Evolutionary conservation across 2,113 vertebrate species (phyloP), one percentile per base, ranked within the genome.

Genomic region (Nymphicus hollandicus): DNA sequence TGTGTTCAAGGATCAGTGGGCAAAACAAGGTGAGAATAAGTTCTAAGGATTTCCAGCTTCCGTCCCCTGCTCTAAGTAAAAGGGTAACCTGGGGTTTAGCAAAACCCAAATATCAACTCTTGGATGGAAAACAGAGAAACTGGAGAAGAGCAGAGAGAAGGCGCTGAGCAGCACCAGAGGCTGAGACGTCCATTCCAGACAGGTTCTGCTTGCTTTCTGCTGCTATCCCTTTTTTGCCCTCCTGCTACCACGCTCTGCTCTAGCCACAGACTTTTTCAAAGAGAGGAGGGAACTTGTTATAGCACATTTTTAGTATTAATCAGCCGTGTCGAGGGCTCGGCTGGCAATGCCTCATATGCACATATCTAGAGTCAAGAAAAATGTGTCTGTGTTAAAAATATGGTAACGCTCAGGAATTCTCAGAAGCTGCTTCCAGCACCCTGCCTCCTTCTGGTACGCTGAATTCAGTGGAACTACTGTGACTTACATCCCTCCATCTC

Each of bases 291-390:
- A 49, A 60, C 20, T 72, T 58, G 11, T 81, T 86, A 44, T 5
- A 31, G 64, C 72, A 87, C 33, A 71, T 90, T 91, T 85, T 53
- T 60, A 86, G 88, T 94, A 91, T 63, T 17, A 73, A 55, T 76
- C 90, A 91, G 33, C 79, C 49, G 1, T 27, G 31, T 49, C 0
- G 0, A 58, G 0, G 0, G 37, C 28, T 71, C 43, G 52, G 14
- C 78, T 69, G 66, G 52, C 61, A 55, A 29, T n/a, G 13, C 31
- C 72, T 81, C 0, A 2, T 63, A n/a, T 27, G 7, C 13, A 4
- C 22, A 3, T 17, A 50, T 72, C 69, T 69, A 58, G 14, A 74
- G 63, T 61, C 47, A 49, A 74, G 37, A 68, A 85, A 88, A 76
- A 35, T 23, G 50, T 23, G 25, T n/a, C 37, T 70, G 2, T 2